Evolutionary conservation across 2,797 vertebrate species (phyloP), one percentile per base, ranked within the genome.

Genomic region (Catamblyrhynchus diadema): DNA sequence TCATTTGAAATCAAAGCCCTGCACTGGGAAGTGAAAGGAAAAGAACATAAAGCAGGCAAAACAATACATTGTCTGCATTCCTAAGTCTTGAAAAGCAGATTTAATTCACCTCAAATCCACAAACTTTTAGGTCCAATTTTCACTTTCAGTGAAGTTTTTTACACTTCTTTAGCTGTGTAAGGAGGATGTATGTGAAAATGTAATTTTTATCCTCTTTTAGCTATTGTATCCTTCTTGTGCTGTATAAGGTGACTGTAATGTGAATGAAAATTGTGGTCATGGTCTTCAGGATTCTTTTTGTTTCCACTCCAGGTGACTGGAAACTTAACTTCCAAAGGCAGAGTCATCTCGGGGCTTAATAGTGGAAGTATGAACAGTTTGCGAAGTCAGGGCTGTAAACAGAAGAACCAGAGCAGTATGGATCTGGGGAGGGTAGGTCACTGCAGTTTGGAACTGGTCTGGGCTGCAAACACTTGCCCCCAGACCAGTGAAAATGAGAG

Each of bases 1-100:
- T 75, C 75, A 14, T 60, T 94, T 41, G 86, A 94, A 95, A 91
- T 90, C 82, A 87, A 70, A 95, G 74, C 88, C 30, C 72, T 70
- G 77, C 45, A 12, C 33, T 90, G 79, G 28, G 33, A 62, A 90
- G 73, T 88, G 65, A 90, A 95, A 93, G 56, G 66, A 48, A 35
- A 33, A 65, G 79, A 92, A 57, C 82, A 74, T 81, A 70, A 94
- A 92, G 50, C 74, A 28, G 57, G 73, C 77, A 59, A 86, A 83
- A 79, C 91, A 93, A 84, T 88, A 13, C 62, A 13, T 3, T 88
- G 71, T 73, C 81, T 86, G 67, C 86, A 64, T 88, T 94, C 81
- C 53, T 18, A 28, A 28, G 64, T 48, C 90, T 82, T 73, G 15
- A 44, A 86, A 82, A 73, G 61, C 42, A 67, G 75, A 74, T 94